These are phyloP conservation scores for Pemphigus obesinymphae DNA, from an alignment of 1,140 invertebrate genomes.

Conservation along the genomic window DNA sequence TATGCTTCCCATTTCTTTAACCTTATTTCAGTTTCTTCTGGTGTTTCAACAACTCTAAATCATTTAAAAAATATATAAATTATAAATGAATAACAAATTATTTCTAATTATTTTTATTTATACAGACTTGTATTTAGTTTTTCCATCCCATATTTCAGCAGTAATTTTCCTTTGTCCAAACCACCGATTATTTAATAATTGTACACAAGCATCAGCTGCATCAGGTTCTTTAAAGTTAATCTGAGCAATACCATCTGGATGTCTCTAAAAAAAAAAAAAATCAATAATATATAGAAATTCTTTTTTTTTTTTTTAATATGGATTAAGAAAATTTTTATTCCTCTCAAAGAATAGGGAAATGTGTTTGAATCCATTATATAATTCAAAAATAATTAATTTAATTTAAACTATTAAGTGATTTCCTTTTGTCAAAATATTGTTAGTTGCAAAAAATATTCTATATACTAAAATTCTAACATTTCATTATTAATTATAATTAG, in stretches of 20 bases:
- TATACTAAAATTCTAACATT: too few relatives aligned
- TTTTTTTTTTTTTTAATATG: too few relatives aligned
- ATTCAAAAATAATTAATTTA: too few relatives aligned
- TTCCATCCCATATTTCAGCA: slow-evolving; percentile 92
- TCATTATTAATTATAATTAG: too few relatives aligned
- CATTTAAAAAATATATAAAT: slow-evolving; percentile 37
- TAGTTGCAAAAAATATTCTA: too few relatives aligned
- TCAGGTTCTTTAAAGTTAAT: slow-evolving; percentile 86
- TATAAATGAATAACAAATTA: not conserved
- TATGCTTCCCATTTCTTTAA: slow-evolving; percentile 85
- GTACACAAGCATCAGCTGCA: slow-evolving; percentile 84
- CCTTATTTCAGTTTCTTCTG: slow-evolving; percentile 75
- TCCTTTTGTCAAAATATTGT: too few relatives aligned
- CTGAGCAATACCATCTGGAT: slow-evolving; percentile 90
- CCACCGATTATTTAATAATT: slow-evolving; percentile 84
- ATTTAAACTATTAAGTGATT: too few relatives aligned
- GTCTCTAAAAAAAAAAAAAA: slow-evolving; percentile 57
- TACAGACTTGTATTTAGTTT: slow-evolving; percentile 80
- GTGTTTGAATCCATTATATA: too few relatives aligned
- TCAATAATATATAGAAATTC: too few relatives aligned
- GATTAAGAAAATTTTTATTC: too few relatives aligned
- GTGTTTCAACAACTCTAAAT: slow-evolving; percentile 77
- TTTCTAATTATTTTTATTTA: slow-evolving; percentile 16
- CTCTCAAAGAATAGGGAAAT: too few relatives aligned
- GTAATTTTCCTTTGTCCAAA: slow-evolving; percentile 79